phyloP scores from a whole-genome alignment of 2,113 vertebrate genomes.

The Lanius ludovicianus region DNA sequence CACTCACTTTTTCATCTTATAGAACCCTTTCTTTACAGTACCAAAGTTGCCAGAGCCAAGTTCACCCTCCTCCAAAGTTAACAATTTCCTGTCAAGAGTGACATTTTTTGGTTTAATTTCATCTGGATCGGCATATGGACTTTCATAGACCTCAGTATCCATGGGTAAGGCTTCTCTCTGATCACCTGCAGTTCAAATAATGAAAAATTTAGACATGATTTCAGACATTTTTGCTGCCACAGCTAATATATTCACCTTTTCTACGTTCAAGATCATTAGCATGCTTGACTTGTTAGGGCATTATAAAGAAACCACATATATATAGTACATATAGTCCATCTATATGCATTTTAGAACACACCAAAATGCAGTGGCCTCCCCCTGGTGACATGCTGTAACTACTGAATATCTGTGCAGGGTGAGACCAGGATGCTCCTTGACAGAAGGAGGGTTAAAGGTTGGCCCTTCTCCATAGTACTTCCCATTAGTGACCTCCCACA shows the following conservation, averaged over 20 bases:
- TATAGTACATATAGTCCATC: background rate
- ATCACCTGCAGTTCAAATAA: slow-evolving; percentile 27
- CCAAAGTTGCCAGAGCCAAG: slow-evolving; percentile 98
- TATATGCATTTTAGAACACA: background rate
- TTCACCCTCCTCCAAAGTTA: slow-evolving; percentile 88
- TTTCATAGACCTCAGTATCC: slow-evolving; percentile 93
- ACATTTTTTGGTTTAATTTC: slow-evolving; percentile 89
- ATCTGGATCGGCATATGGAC: slow-evolving; percentile 95
- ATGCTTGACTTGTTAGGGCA: background rate
- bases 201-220: background rate
- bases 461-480: background rate
- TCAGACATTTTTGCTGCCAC: background rate
- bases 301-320: background rate
- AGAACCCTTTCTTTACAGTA: slow-evolving; percentile 90
- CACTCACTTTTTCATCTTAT: slow-evolving; percentile 92
- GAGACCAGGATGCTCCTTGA: background rate
- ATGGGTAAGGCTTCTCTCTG: slow-evolving; percentile 87
- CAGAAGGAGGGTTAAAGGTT: background rate
- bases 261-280: background rate
- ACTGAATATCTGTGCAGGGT: background rate
- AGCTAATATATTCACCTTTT: background rate
- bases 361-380: background rate
- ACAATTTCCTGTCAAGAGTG: slow-evolving; percentile 79
- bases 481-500: background rate
- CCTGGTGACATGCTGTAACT: background rate